Conservation (phyloP, 2,888 invertebrate genomes). For the Melanchra persicariae region DNA sequence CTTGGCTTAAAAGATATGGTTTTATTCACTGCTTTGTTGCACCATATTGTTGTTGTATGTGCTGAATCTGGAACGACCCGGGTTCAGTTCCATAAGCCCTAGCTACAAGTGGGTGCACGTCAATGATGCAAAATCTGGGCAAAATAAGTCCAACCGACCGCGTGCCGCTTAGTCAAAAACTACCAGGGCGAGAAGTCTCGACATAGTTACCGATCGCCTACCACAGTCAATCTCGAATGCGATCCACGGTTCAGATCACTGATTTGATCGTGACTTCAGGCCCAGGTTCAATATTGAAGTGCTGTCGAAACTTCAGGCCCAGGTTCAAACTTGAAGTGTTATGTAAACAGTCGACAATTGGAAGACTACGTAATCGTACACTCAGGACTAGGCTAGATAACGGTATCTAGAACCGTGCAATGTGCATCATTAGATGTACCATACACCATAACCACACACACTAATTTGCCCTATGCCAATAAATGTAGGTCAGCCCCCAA, state of each 20-base stretch:
- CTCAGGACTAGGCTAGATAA: too few species aligned
- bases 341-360: background rate
- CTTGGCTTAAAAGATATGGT: background rate
- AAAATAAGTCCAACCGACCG: background rate
- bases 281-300: too few species aligned
- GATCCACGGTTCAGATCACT: too few species aligned
- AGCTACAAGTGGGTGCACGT: too few species aligned
- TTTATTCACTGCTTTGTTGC: background rate
- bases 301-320: too few species aligned
- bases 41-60: background rate
- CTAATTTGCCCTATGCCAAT: background rate
- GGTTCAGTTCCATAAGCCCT: background rate
- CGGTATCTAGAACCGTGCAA: background rate
- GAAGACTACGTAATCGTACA: background rate
- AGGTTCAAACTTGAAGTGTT: background rate
- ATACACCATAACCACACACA: too few species aligned
- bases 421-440: constrained; percentile 4
- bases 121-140: background rate
- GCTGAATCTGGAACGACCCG: too few species aligned
- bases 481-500: background rate
- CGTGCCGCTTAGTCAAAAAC: background rate
- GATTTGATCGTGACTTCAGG: too few species aligned
- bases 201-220: too few species aligned
- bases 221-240: too few species aligned
- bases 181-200: too few species aligned